Evolutionary conservation across 2,113 vertebrate species (phyloP).

Genomic region (Fregetta grallaria): DNA sequence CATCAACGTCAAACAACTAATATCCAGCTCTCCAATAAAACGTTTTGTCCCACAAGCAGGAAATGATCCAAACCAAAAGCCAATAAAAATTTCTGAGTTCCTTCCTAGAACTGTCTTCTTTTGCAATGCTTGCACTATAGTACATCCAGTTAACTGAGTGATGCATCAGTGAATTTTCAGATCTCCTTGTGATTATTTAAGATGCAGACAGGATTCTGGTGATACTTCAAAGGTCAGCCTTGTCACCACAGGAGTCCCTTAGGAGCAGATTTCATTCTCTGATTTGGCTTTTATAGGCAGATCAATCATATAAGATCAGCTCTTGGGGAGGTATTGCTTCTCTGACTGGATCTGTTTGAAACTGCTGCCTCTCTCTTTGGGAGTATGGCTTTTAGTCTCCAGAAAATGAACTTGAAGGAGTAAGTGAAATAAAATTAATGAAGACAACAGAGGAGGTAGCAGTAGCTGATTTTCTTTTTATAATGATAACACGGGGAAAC

Average conservation of each 20-base stretch:
- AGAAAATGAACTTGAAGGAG: neutral
- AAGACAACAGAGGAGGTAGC: neutral
- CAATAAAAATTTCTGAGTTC: neutral
- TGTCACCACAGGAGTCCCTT: neutral
- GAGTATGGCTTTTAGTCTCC: neutral
- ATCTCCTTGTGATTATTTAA: neutral
- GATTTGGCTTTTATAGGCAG: conserved; percentile 24
- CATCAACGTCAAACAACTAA: neutral
- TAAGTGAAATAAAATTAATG: neutral
- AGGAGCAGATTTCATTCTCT: conserved; percentile 12
- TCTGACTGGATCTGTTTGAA: neutral
- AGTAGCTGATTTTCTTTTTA: neutral
- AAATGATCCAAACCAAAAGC: neutral
- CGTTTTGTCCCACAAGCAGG: neutral
- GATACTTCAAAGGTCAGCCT: neutral
- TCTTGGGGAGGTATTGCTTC: neutral
- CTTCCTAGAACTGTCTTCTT: neutral
- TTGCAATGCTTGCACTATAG: neutral
- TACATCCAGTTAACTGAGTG: neutral
- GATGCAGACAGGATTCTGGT: conserved; percentile 8
- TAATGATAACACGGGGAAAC: neutral
- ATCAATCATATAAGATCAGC: neutral
- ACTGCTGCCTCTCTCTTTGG: neutral
- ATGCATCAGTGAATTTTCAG: neutral
- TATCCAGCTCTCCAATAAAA: neutral